Evolutionary conservation across 2,888 invertebrate genomes (phyloP).

Genomic region (Gari tellinella): DNA sequence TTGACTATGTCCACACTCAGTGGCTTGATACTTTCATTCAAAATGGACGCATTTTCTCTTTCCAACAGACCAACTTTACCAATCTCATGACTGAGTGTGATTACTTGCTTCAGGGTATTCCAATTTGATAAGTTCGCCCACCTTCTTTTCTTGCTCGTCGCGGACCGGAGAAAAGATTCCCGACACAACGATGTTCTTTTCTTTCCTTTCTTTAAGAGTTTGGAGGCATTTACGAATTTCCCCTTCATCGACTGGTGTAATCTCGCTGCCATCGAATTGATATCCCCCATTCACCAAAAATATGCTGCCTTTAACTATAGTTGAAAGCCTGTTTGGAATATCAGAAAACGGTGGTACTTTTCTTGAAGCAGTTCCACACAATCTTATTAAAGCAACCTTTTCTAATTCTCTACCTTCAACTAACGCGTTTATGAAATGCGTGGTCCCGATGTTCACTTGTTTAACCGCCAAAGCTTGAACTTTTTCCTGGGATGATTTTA

Average conservation of each 20-base stretch:
- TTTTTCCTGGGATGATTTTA: slow-evolving; percentile 44
- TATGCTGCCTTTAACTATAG: slow-evolving; percentile 59
- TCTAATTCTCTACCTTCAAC: slow-evolving; percentile 76
- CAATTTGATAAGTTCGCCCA: slow-evolving; percentile 59
- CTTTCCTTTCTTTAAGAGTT: slow-evolving; percentile 52
- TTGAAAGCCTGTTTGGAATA: slow-evolving; percentile 70
- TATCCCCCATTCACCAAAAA: slow-evolving; percentile 77
- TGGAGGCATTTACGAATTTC: slow-evolving; percentile 68
- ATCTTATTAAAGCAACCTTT: slow-evolving; percentile 76
- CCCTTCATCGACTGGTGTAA: slow-evolving; percentile 62
- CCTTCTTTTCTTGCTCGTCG: slow-evolving; percentile 72
- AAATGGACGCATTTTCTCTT: slow-evolving; percentile 81
- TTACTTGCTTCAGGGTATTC: slow-evolving; percentile 70
- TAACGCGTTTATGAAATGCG: slow-evolving; percentile 82
- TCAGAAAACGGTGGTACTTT: slow-evolving; percentile 78
- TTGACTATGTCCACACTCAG: slow-evolving; percentile 72
- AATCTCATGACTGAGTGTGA: slow-evolving; percentile 76
- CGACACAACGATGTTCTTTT: slow-evolving; percentile 74
- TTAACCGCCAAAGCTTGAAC: slow-evolving; percentile 41
- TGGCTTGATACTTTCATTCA: slow-evolving; percentile 80
- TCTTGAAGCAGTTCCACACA: slow-evolving; percentile 77
- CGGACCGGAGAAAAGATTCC: slow-evolving; percentile 79
- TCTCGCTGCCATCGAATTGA: slow-evolving; percentile 76
- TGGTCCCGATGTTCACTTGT: slow-evolving; percentile 81
- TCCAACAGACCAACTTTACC: slow-evolving; percentile 80